Conservation (phyloP, 2,113 vertebrate genomes). For the Neodon shergylaensis region DNA sequence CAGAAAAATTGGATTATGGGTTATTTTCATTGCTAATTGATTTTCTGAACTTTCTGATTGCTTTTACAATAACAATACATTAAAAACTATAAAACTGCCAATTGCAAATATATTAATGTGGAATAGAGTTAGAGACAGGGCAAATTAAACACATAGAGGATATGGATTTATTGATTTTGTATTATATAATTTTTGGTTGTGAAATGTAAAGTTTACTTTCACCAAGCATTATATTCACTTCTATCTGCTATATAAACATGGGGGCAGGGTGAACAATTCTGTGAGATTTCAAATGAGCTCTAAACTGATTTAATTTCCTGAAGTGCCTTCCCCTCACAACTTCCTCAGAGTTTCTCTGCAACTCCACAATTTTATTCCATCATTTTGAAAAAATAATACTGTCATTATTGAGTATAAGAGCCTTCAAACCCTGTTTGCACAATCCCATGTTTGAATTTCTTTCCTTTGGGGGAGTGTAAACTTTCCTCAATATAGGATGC, state of each 20-base stretch:
- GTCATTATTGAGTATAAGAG: rapidly evolving
- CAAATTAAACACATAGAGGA: background rate
- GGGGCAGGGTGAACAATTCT: background rate
- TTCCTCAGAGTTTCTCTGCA: background rate
- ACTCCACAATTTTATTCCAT: background rate
- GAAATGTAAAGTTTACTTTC: slow-evolving; percentile 28
- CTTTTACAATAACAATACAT: background rate
- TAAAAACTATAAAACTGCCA: background rate
- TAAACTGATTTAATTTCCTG: background rate
- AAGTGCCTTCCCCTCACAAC: background rate
- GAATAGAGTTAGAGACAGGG: background rate
- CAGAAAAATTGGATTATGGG: background rate
- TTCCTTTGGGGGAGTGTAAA: background rate
- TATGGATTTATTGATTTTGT: slow-evolving; percentile 4
- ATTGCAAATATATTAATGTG: background rate
- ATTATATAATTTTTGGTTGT: background rate
- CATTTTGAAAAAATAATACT: background rate
- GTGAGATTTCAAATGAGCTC: background rate
- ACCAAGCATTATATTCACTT: background rate
- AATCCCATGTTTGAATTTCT: background rate
- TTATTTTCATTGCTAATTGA: slow-evolving; percentile 17
- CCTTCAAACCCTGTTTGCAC: rapidly evolving
- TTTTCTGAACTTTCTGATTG: background rate
- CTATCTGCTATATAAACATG: background rate
- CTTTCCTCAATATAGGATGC: background rate